Base-by-base conservation (phyloP, 2,888 invertebrate genomes). In the Xanthia icteritia region DNA sequence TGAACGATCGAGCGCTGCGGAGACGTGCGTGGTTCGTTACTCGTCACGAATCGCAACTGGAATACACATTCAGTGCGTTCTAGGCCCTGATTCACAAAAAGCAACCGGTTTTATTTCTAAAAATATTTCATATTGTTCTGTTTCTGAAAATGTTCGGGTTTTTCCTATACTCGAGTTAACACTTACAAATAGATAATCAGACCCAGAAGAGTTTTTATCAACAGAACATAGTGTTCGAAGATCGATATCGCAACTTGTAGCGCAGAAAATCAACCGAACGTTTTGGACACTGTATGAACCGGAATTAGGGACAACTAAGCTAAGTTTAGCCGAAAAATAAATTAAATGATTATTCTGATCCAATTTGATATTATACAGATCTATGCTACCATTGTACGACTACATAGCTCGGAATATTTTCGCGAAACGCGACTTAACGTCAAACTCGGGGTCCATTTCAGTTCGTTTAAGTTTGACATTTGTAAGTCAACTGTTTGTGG, bases 391-490 rank as follows among this genome's bases (percentile, higher is more conserved):
- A 45, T 54, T 39, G 27, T 67, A 63, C 23, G 51, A 71, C 5
- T 39, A 68, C 63, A 71, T 81, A 79, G 74, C 71, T 66, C 66
- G 72, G 84, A 86, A 86, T 86, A 89, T 87, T 89, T 91, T 85
- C 82, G 60, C 73, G 61, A 83, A 83, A 77, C 84, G 73, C 79
- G 68, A 71, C 77, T 78, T 71, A 86, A 89, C 91, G 86, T 91
- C 90, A 91, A 90, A 91, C 69, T 74, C 75, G 71, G 92, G 92
- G 83, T 81, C 93, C 92, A 94, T 94, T 94, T 94, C 96, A 96
- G 96, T 96, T 96, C 96, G 96, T 96, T 96, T 95, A 96, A 96
- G 96, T 95, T 95, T 94, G 95, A 95, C 95, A 94, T 95, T 94
- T 94, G 95, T 95, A 95, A 95, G 94, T 92, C 92, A 93, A 91